A percentile compares a stretch with the other conserved stretches of the same genome.
These are phyloP conservation scores for Atta texana DNA, from an alignment of 1,140 invertebrate species.

Conservation along the genomic window DNA sequence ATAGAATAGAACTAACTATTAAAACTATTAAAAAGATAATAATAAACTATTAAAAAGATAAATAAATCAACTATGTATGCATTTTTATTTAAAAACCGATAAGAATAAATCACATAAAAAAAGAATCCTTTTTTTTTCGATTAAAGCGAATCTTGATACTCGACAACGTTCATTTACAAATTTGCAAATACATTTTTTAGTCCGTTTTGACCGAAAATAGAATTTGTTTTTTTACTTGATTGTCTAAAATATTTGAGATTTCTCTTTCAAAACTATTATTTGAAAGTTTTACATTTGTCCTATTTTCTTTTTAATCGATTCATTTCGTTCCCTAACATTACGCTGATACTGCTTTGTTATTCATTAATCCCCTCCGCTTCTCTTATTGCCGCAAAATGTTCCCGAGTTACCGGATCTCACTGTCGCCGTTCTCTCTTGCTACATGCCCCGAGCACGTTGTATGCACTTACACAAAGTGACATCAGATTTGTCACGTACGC, in stretches of 20 bases:
- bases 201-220: no score
- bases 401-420: conserved; percentile 26
- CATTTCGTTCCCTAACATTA: conserved; percentile 36
- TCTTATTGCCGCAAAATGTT: conserved; percentile 62
- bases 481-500: conserved; percentile 74
- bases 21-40: not conserved
- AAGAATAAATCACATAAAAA: not conserved
- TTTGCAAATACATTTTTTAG: no score
- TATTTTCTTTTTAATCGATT: not conserved
- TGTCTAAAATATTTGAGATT: not conserved
- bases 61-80: not conserved
- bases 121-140: no score
- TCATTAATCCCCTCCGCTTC: conserved; percentile 59
- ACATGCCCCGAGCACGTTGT: conserved; percentile 23
- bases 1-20: not conserved
- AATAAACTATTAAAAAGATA: not conserved
- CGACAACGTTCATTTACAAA: no score
- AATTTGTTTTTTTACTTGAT: no score
- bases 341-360: conserved; percentile 33
- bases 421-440: not conserved
- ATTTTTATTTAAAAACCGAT: not conserved
- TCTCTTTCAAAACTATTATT: not conserved
- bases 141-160: no score
- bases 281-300: not conserved
- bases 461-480: conserved; percentile 58